A percentile compares a stretch with the other conserved stretches of the same genome.
Evolutionary conservation across 2,113 vertebrate genomes (phyloP).

Genomic region (Petroica traversi): DNA sequence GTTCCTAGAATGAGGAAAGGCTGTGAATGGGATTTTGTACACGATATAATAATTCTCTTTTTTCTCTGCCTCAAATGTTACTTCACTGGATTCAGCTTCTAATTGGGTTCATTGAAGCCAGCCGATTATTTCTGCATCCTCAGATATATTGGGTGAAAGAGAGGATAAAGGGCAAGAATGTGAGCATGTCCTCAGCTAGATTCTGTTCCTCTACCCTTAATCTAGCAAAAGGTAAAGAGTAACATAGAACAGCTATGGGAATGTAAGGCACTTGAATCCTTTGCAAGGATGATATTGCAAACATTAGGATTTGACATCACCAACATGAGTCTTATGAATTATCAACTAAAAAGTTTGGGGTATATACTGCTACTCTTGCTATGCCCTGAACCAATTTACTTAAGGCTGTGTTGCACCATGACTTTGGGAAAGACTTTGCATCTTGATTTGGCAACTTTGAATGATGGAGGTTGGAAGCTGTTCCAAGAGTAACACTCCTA

Average conservation of each 20-base stretch:
- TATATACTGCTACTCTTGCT: neutral
- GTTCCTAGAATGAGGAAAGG: neutral
- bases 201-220: neutral
- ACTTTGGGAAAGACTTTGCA: neutral
- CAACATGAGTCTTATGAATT: neutral
- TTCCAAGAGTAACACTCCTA: neutral
- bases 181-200: neutral
- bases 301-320: neutral
- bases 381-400: neutral
- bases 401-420: neutral
- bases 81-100: neutral
- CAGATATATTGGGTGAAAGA: rapidly evolving
- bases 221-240: neutral
- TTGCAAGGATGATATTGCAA: neutral
- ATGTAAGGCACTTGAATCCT: neutral
- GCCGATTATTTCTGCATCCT: neutral
- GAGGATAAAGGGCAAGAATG: neutral
- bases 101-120: neutral
- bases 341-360: neutral
- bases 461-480: neutral
- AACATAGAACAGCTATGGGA: neutral
- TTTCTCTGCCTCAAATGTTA: neutral
- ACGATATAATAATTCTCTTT: neutral
- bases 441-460: neutral
- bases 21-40: neutral